A percentile compares a stretch with the other conserved stretches of the same genome.
Evolutionary conservation across 37 sponge, comb jelly and placozoan genomes (phyloP).

Genomic region (Mnemiopsis leidyi): DNA sequence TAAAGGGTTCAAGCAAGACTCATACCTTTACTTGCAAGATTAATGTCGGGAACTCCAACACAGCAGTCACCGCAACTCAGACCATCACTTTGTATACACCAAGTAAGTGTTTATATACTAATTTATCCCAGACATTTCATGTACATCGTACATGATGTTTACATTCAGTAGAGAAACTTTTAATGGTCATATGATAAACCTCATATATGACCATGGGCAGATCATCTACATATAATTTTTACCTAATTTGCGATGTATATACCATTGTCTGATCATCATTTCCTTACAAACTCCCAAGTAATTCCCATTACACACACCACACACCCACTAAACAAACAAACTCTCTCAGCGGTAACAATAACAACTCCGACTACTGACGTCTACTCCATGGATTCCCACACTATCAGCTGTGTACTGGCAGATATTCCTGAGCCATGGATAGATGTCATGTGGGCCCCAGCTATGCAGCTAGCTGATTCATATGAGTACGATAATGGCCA

Average conservation of each 20-base stretch:
- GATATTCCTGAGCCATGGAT: not conserved
- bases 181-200: too few species aligned
- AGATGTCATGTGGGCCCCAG: not conserved
- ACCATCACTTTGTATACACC: not conserved
- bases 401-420: not conserved
- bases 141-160: too few species aligned
- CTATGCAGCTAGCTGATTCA: not conserved
- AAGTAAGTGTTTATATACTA: not conserved
- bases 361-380: not conserved
- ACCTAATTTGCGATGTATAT: too few species aligned
- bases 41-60: not conserved
- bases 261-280: too few species aligned
- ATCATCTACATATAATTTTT: too few species aligned
- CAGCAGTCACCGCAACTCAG: not conserved
- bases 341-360: too few species aligned
- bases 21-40: not conserved
- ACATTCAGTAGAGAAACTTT: too few species aligned
- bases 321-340: too few species aligned
- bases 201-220: too few species aligned
- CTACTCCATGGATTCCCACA: not conserved
- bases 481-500: not conserved
- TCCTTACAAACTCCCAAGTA: too few species aligned
- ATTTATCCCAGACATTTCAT: too few species aligned
- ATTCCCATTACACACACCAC: too few species aligned
- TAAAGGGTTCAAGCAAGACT: not conserved